Base-by-base conservation (phyloP, 2,797 vertebrate species). In the Oophaga sylvatica region DNA sequence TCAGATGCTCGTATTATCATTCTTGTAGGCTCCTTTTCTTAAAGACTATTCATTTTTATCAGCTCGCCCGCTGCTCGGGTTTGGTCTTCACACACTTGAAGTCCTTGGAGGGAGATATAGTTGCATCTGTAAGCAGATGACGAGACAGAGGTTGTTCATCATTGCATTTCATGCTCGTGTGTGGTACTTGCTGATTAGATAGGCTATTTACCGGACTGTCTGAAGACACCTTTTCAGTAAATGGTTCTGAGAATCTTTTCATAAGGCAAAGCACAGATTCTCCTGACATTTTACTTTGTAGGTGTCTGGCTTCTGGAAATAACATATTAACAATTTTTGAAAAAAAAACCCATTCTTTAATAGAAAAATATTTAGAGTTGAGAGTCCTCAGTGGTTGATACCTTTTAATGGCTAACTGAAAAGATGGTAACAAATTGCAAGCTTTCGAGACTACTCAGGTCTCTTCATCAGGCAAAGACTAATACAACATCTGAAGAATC, bases 1-100 rank as follows among this genome's bases (percentile, higher is more conserved):
- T 68, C 26, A 65, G 67, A 85, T 90, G 89, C 67, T 81, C 1
- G 0, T 88, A 90, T 90, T 85, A 70, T 90, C 57, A 83, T 89
- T 87, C 87, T 88, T 87, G 85, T 67, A 15, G 35, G 57, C 77
- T 88, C 76, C 53, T 57, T 59, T 57, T 48, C 70, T 83, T 3
- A 84, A 85, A 45, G 22, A 62, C 65, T 62, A 1, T 31, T 60
- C 90, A 90, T 89, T 85, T 90, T 26, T 19, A 82, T 11, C 45
- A 75, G 60, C 20, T 90, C 31, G 45, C 67, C 22, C 59, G 84
- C 31, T 41, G 31, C 87, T 87, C 76, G 80, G 77, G 71, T 71
- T 71, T 86, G 31, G 67, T 65, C 45, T 90, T 82, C 57, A n/a
- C 7, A 60, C 45, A 15, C 29, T 85, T 35, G 57, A 84, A 41